Evolutionary conservation across 2,888 invertebrate genomes (phyloP).

Genomic region (Lepeophtheirus nordmannii): DNA sequence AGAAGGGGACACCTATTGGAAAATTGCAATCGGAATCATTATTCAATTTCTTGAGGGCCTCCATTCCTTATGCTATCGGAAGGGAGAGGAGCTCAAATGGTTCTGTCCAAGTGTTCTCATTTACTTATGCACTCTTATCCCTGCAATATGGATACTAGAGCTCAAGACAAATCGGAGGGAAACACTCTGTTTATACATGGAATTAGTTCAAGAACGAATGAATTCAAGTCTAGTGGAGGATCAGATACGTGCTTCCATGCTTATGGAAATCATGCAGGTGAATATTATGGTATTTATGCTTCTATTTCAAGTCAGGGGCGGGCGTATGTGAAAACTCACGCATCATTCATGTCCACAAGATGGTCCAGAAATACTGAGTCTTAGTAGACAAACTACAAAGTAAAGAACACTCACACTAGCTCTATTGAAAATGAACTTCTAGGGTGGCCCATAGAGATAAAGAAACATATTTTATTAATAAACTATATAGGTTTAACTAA

Average conservation of each 20-base stretch:
- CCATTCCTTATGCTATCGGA: constrained; percentile 34
- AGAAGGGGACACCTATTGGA: constrained; percentile 34
- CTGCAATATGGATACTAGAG: constrained; percentile 31
- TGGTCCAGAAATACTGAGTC: too few relatives aligned
- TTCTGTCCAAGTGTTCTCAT: constrained; percentile 32
- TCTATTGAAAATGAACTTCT: too few relatives aligned
- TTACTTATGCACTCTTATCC: constrained; percentile 30
- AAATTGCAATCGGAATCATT: constrained; percentile 32
- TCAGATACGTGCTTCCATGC: constrained; percentile 26
- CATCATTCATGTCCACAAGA: too few relatives aligned
- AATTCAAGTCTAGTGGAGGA: constrained; percentile 17
- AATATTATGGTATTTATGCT: background rate
- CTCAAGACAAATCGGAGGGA: constrained; percentile 23
- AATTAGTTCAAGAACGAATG: background rate
- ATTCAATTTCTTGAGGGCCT: constrained; percentile 34
- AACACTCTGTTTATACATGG: constrained; percentile 8
- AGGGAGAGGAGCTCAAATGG: constrained; percentile 38
- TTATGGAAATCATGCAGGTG: constrained; percentile 20
- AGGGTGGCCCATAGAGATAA: too few relatives aligned
- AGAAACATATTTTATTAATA: too few relatives aligned
- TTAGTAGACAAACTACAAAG: too few relatives aligned
- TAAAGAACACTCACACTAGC: too few relatives aligned
- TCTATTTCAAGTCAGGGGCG: too few relatives aligned
- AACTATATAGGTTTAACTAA: too few relatives aligned
- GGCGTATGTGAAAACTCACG: too few relatives aligned